Conservation (phyloP, 2,888 invertebrate genomes). For the Orthosia cruda region DNA sequence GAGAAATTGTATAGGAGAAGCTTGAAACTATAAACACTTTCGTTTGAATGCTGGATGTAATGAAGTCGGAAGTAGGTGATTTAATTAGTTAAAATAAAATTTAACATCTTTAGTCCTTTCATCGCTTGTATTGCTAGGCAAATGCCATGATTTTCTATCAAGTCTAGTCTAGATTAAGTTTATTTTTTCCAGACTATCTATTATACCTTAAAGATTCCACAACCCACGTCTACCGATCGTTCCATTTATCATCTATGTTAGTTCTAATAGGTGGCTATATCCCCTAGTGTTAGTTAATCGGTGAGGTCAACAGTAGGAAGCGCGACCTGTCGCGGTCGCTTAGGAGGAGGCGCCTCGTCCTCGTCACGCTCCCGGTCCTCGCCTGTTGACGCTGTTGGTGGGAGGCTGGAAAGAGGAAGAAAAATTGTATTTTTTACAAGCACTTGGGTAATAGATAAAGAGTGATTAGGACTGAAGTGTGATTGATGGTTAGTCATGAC, state of each 20-base stretch:
- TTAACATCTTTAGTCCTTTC: no score
- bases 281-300: conserved; percentile 69
- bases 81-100: no score
- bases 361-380: conserved; percentile 84
- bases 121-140: no score
- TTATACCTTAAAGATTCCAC: conserved; percentile 45
- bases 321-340: conserved; percentile 90
- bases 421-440: neutral
- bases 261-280: conserved; percentile 66
- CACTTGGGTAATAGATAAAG: no score
- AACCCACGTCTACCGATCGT: conserved; percentile 24
- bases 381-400: conserved; percentile 82
- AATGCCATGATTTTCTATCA: no score
- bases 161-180: no score
- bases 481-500: neutral
- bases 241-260: conserved; percentile 31
- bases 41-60: no score
- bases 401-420: conserved; percentile 78
- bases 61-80: no score
- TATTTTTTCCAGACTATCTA: neutral
- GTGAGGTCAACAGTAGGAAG: conserved; percentile 86
- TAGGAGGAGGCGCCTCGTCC: conserved; percentile 85
- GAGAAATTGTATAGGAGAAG: no score
- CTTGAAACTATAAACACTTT: no score
- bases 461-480: neutral